Conservation (phyloP, 1,140 invertebrate genomes). For the Eupeodes corollae region DNA sequence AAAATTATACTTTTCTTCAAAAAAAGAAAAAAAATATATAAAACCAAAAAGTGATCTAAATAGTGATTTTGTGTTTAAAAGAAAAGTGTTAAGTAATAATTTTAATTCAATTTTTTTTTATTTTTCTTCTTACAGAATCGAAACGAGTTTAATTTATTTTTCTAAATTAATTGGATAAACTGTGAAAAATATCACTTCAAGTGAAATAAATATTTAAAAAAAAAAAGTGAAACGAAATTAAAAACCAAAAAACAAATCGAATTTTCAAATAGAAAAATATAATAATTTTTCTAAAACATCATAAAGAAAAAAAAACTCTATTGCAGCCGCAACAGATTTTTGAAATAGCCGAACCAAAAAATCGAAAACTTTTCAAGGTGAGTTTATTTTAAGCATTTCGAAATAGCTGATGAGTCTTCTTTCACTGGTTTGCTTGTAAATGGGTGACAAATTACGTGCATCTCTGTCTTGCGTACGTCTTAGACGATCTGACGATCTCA, state of each 20-base stretch:
- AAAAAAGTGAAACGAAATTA: conserved; percentile 1
- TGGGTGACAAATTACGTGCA: conserved; percentile 16
- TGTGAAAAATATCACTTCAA: background rate
- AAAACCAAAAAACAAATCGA: background rate
- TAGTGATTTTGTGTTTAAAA: too few species aligned
- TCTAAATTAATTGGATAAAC: background rate
- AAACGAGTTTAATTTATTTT: too few species aligned
- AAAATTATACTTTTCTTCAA: too few species aligned
- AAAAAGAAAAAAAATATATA: too few species aligned
- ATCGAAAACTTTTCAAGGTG: conserved; percentile 38
- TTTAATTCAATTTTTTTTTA: too few species aligned
- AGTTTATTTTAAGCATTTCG: conserved; percentile 35
- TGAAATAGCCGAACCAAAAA: conserved; percentile 8
- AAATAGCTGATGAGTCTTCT: conserved; percentile 32
- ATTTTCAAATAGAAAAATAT: conserved; percentile 5
- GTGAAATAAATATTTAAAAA: background rate
- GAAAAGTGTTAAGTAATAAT: too few species aligned
- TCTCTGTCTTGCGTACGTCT: too few species aligned
- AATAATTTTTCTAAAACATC: background rate
- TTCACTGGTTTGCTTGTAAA: conserved; percentile 6
- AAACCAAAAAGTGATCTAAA: too few species aligned
- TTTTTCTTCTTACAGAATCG: too few species aligned
- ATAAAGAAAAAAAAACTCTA: background rate
- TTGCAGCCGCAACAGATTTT: background rate
- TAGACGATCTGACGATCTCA: too few species aligned